Conservation (phyloP, 2,113 vertebrate species). For the Ceyx margarethae region DNA sequence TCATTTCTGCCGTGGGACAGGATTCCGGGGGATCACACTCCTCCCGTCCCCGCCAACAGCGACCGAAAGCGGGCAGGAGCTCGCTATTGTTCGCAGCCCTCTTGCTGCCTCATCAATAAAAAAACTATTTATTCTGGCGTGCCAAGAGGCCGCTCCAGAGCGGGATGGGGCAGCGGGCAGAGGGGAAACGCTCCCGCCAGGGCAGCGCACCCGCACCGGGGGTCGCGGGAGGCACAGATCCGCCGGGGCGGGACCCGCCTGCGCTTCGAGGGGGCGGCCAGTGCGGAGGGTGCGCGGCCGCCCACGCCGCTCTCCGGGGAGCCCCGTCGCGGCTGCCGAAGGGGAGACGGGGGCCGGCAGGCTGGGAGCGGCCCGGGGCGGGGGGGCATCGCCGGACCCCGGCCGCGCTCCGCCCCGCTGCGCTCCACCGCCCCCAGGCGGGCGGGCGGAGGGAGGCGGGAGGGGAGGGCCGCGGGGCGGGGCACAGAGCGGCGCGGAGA, state of each 20-base stretch:
- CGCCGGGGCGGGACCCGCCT: background rate
- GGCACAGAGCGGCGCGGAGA: background rate
- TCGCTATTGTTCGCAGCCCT: background rate
- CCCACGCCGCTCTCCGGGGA: background rate
- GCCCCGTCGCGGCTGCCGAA: too few relatives aligned
- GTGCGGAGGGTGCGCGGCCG: background rate
- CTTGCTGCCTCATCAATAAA: background rate
- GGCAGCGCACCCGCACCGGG: background rate
- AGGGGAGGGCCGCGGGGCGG: background rate
- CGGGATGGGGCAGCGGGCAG: background rate
- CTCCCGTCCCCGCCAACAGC: background rate
- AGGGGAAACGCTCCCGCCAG: background rate
- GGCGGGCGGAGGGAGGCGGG: background rate
- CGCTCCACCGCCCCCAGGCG: background rate
- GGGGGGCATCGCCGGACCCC: background rate
- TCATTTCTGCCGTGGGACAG: background rate
- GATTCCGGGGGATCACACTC: background rate
- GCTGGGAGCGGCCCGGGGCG: too few relatives aligned
- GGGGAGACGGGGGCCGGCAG: too few relatives aligned
- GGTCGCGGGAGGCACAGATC: background rate
- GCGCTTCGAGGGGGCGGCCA: background rate
- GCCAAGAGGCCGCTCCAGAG: background rate
- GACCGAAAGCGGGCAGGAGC: background rate
- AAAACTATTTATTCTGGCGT: background rate
- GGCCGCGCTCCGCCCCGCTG: background rate